Evolutionary conservation across 2,888 invertebrate genomes (phyloP).

Genomic region (Papilio gigon): DNA sequence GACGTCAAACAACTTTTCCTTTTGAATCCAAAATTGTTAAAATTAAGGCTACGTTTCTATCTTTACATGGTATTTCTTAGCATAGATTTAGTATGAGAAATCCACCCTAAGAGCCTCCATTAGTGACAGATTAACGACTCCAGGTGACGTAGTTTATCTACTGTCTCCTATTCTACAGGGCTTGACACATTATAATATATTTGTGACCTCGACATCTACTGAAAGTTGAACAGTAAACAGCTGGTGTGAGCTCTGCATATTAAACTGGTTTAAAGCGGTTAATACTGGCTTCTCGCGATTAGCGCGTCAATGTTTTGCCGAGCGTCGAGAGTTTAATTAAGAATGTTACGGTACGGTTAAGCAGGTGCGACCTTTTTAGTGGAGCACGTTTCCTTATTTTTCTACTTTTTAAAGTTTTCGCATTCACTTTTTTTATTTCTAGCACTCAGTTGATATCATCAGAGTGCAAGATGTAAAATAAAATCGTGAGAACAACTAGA

Average conservation of each 20-base stretch:
- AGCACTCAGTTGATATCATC: background rate
- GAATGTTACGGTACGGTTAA: constrained; percentile 32
- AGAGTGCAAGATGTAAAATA: background rate
- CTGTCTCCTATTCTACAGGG: background rate
- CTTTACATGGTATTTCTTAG: too few species aligned
- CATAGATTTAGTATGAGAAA: too few species aligned
- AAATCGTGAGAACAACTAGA: background rate
- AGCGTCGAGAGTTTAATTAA: constrained; percentile 66
- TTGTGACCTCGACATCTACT: constrained; percentile 44
- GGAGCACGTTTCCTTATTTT: background rate
- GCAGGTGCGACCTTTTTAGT: constrained; percentile 29
- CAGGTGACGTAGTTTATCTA: too few species aligned
- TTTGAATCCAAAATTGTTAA: too few species aligned
- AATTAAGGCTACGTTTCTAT: too few species aligned
- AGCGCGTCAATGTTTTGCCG: constrained; percentile 66
- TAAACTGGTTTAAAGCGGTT: constrained; percentile 76
- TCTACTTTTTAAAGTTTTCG: background rate
- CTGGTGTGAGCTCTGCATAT: constrained; percentile 66
- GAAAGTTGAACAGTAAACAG: constrained; percentile 64
- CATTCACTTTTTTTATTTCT: background rate
- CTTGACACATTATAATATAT: background rate
- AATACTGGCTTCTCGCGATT: constrained; percentile 79
- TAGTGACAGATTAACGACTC: too few species aligned
- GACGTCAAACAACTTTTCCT: too few species aligned
- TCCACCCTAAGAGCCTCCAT: too few species aligned